Percentiles rank a stretch among this genome's conserved stretches.
phyloP scores from a whole-genome alignment of 2,888 invertebrate genomes.

The Patella depressa region DNA sequence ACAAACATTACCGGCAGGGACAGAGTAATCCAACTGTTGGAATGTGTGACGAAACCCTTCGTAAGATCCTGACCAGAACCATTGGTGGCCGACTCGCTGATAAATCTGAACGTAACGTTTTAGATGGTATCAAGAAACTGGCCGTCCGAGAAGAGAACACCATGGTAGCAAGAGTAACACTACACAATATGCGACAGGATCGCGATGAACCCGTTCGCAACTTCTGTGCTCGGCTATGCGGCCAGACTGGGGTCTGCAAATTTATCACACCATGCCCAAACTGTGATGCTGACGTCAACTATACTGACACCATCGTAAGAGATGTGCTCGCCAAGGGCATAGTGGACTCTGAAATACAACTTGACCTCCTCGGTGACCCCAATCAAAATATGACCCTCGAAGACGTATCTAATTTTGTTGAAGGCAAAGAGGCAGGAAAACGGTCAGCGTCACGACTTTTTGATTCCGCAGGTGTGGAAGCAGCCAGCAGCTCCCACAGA shows the following conservation, averaged over 20 bases:
- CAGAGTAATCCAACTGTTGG: constrained; percentile 37
- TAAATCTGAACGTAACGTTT: constrained; percentile 32
- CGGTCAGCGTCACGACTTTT: constrained; percentile 38
- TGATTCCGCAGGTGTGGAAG: constrained; percentile 29
- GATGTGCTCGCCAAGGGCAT: constrained; percentile 19
- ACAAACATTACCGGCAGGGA: constrained; percentile 36
- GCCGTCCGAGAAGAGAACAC: constrained; percentile 42
- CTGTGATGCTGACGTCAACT: constrained; percentile 33
- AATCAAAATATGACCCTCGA: constrained; percentile 38
- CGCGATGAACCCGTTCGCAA: constrained; percentile 28
- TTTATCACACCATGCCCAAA: no score
- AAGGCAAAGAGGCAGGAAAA: constrained; percentile 44
- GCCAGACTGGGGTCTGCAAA: no score
- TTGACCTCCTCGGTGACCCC: constrained; percentile 20
- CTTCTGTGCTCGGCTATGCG: constrained; percentile 13
- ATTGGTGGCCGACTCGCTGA: constrained; percentile 28
- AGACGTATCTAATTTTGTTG: constrained; percentile 39
- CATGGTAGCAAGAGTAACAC: constrained; percentile 37
- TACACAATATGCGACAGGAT: constrained; percentile 38
- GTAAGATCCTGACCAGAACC: constrained; percentile 37
- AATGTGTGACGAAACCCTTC: constrained; percentile 42
- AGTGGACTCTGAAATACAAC: constrained; percentile 5
- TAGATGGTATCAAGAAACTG: constrained; percentile 33
- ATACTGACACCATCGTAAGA: constrained; percentile 30
- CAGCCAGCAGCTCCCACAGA: constrained; percentile 29